Percentiles rank a stretch among this genome's conserved stretches.
These are phyloP conservation scores for Smittia aterrima DNA, from an alignment of 2,888 invertebrate species.

Conservation along the genomic window DNA sequence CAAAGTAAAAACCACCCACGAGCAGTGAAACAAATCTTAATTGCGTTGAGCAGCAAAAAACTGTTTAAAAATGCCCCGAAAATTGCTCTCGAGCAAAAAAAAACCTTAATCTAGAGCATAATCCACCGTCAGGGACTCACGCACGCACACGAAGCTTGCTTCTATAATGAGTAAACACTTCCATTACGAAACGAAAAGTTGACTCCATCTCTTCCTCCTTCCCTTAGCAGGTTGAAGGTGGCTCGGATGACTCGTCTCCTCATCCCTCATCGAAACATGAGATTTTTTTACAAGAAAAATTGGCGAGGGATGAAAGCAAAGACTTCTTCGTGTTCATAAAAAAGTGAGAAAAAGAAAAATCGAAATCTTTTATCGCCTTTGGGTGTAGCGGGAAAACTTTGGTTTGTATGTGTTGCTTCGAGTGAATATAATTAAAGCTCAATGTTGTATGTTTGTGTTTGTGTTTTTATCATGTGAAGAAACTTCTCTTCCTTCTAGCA, in stretches of 20 bases:
- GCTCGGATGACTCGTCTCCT: not conserved
- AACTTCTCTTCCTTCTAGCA: not conserved
- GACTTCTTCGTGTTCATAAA: constrained; percentile 3
- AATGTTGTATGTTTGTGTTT: not conserved
- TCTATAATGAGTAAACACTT: constrained; percentile 18
- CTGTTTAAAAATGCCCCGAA: constrained; percentile 15
- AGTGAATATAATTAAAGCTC: constrained; percentile 6
- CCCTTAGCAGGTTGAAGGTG: not conserved
- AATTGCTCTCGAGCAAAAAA: constrained; percentile 4
- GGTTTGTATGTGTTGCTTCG: not conserved
- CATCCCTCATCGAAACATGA: not conserved
- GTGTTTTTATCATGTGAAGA: not conserved
- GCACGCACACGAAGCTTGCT: not conserved
- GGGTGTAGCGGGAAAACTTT: not conserved
- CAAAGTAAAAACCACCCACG: constrained; percentile 23
- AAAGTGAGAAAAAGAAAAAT: not conserved
- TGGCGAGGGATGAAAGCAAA: not conserved
- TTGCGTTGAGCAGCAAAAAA: constrained; percentile 24
- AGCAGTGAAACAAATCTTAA: constrained; percentile 32
- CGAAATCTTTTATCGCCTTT: constrained; percentile 11
- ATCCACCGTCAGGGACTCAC: constrained; percentile 5
- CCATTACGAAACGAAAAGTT: not conserved
- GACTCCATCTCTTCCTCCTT: not conserved
- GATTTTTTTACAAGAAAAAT: not conserved
- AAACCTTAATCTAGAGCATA: not conserved